Base-by-base conservation (phyloP, 2,113 vertebrate genomes). In the Pseudorasbora parva region DNA sequence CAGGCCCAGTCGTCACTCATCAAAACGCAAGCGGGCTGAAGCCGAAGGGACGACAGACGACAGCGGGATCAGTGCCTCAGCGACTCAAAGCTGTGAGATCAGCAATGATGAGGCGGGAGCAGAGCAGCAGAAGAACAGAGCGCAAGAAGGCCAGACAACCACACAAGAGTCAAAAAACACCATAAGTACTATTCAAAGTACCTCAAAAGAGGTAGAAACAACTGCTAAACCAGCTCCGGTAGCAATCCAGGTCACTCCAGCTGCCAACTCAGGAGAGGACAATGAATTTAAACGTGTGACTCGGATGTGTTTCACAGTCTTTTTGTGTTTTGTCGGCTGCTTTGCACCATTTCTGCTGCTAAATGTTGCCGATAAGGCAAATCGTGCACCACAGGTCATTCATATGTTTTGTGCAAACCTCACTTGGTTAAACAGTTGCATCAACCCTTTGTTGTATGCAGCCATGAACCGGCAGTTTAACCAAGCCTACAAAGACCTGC, bases 401-500 rank as follows among this genome's bases (percentile, higher is more conserved):
- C 95, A 97, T 87, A 96, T 96, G 96, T 89, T 97, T 12, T 94
- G 94, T 14, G 95, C 95, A 66, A 97, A 97, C 87, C 92, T 97
- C 79, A 96, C 95, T 43, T 97, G 96, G 96, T 93, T 97, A 76
- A 97, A 96, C 78, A 94, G 94, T 81, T 97, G 96, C 81, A 95
- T 97, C 80, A 97, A 97, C 88, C 96, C 96, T 0, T 72, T 97
- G 33, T 94, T 97, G 64, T 97, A 97, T 1, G 94, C 94, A 0
- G 93, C 95, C 84, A 95, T 97, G 96, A 97, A 97, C 90, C 91
- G 94, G 1, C 96, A 96, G 86, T 97, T 97, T 88, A 92, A 92
- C 30, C 93, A 95, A 79, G 94, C 95, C 27, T 97, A 97, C n/a
- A 45, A 78, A 17, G 84, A 87, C 23, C 78, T 96, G 81, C 80